Evolutionary conservation across 2,888 invertebrate genomes (phyloP).

Genomic region (Papilio gigon): DNA sequence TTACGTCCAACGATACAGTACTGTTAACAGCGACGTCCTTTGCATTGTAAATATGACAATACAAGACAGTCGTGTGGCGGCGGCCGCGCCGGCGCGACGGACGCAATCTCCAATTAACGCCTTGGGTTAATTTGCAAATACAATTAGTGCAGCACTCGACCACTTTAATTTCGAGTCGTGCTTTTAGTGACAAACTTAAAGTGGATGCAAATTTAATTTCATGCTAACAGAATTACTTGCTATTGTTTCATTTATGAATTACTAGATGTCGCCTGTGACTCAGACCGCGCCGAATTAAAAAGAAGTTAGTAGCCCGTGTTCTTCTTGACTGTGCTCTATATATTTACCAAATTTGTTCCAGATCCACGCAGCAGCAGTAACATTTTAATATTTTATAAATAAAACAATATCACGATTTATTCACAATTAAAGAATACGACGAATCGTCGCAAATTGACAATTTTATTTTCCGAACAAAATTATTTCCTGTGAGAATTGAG

Average conservation of each 20-base stretch:
- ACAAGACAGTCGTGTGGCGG: slow-evolving; percentile 5
- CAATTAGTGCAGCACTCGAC: slow-evolving; percentile 33
- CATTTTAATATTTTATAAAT: too few relatives aligned
- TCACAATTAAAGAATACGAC: slow-evolving; percentile 20
- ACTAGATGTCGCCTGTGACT: too few relatives aligned
- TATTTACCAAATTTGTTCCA: too few relatives aligned
- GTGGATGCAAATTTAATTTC: slow-evolving; percentile 23
- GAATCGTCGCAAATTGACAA: slow-evolving; percentile 26
- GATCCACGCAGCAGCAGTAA: too few relatives aligned
- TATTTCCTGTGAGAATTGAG: slow-evolving; percentile 23
- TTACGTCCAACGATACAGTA: not conserved
- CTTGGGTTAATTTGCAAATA: slow-evolving; percentile 40
- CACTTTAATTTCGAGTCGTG: slow-evolving; percentile 32
- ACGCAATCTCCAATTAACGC: slow-evolving; percentile 38
- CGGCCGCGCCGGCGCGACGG: not conserved
- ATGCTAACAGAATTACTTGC: slow-evolving; percentile 17
- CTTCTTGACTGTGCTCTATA: too few relatives aligned
- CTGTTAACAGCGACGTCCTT: not conserved
- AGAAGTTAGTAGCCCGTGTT: too few relatives aligned
- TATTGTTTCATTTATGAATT: slow-evolving; percentile 23
- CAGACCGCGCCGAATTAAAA: too few relatives aligned
- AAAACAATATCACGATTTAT: not conserved
- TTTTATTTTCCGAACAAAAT: slow-evolving; percentile 31
- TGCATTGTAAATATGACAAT: slow-evolving; percentile 16
- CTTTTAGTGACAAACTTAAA: slow-evolving; percentile 31